Base-by-base conservation (phyloP, 2,113 vertebrate species). In the Sterrhoptilus dennistouni region DNA sequence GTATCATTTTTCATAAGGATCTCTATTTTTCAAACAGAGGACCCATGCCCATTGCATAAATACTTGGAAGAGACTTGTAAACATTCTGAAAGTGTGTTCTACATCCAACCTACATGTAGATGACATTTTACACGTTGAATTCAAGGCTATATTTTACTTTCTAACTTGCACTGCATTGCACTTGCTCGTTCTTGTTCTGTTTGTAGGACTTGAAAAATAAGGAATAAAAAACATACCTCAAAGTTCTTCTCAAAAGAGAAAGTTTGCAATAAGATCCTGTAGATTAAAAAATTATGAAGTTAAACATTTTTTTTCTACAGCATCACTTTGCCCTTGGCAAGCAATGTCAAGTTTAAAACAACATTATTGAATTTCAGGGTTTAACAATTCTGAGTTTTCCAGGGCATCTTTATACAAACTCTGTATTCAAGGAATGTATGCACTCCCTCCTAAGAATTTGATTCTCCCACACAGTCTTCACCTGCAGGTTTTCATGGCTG, bases 201-300 rank as follows among this genome's bases (percentile, higher is more conserved):
- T 50, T 36, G 75, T 87, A 64, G 69, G 15, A 77, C 35, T 76
- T 70, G 24, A 82, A 17, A 87, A 95, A 80, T 33, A 83, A 94
- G n/a, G 74, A 63, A 76, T 47, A 87, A 54, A 91, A 91, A 93
- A 91, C 97, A 98, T 97, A 99, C 99, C 98, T 98, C 89, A 98
- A 97, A 87, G 98, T 88, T 98, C 97, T 98, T 77, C 97, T 98
- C 96, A 98, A 94, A 97, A 97, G 95, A 97, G 98, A 98, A 88
- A 98, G 97, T 96, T 98, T 98, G 92, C 98, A 98, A 83, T 98
- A 97, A 97, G 97, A 98, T 95, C 98, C 99, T 99, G 94, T 83
- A 90, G 91, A 86, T 96, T 50, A 95, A 97, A 98, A 93, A 96
- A 22, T 64, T 59, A 59, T 72, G 33, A 54, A 53, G 33, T 82